These are phyloP conservation scores for Tinamus major DNA, from an alignment of 2,797 vertebrate genomes.

Conservation along the genomic window DNA sequence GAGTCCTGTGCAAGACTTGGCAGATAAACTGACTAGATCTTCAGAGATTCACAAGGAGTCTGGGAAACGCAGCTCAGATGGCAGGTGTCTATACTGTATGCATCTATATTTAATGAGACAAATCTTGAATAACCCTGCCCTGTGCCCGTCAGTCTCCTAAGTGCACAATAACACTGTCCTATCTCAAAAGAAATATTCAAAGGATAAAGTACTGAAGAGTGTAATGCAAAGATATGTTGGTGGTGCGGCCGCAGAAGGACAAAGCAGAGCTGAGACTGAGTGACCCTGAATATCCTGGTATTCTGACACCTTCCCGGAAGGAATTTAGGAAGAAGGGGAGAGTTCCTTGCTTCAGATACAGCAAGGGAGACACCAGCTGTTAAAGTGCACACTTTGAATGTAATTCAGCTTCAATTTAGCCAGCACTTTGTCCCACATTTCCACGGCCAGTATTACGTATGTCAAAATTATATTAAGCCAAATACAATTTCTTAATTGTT, in stretches of 20 bases:
- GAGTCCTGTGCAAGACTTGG: not conserved
- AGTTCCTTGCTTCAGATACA: not conserved
- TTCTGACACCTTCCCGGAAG: not conserved
- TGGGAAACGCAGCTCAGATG: not conserved
- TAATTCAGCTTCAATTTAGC: not conserved
- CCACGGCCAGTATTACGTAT: not conserved
- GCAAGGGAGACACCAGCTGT: not conserved
- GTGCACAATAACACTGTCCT: not conserved
- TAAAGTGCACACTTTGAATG: not conserved
- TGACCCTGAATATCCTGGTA: not conserved
- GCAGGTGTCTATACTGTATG: not conserved
- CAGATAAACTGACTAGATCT: not conserved
- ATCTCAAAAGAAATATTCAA: not conserved
- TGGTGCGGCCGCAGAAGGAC: not conserved
- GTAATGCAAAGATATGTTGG: not conserved
- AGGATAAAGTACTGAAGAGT: not conserved
- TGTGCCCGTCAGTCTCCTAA: not conserved
- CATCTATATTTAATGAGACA: not conserved
- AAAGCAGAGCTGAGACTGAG: not conserved
- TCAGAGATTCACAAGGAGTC: not conserved
- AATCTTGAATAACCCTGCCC: not conserved
- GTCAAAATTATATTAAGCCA: not conserved
- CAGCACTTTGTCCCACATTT: not conserved
- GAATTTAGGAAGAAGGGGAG: not conserved
- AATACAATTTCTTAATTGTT: not conserved